Evolutionary conservation across 2,113 vertebrate species (phyloP).

Genomic region (Tricholaema leucomelas): DNA sequence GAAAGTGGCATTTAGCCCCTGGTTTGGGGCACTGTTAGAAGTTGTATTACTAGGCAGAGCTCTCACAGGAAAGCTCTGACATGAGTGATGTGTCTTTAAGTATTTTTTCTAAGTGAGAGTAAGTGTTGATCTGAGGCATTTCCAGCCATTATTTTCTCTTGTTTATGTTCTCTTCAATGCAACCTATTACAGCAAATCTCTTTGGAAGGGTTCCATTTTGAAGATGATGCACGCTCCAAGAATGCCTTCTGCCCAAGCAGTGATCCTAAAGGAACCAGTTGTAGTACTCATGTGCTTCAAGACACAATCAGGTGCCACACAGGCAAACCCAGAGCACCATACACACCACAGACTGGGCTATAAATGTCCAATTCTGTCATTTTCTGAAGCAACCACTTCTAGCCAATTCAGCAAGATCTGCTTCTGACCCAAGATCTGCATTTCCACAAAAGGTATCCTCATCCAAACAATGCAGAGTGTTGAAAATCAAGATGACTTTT

Average conservation of each 20-base stretch:
- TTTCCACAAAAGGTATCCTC: background rate
- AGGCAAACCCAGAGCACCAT: background rate
- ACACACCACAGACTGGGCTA: background rate
- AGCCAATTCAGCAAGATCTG: background rate
- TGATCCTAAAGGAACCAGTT: background rate
- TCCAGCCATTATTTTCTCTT: conserved; percentile 55
- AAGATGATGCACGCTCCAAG: conserved; percentile 9
- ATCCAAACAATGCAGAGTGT: background rate
- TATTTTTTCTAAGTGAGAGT: conserved; percentile 30
- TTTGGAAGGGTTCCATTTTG: conserved; percentile 2
- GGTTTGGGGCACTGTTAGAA: background rate
- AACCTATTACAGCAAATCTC: conserved; percentile 35
- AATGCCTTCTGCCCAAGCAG: conserved; percentile 5
- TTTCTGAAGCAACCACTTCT: background rate
- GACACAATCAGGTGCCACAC: accelerated
- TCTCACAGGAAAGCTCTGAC: conserved; percentile 35
- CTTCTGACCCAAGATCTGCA: background rate
- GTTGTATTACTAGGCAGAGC: background rate
- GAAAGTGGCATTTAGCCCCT: background rate
- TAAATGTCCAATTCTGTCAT: background rate
- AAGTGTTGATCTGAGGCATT: conserved; percentile 23
- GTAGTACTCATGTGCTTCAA: accelerated
- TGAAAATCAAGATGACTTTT: background rate
- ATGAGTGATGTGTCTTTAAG: background rate
- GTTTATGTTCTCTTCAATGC: conserved; percentile 31